phyloP scores from a whole-genome alignment of 2,113 vertebrate genomes.

The Onychorhynchus coronatus region DNA sequence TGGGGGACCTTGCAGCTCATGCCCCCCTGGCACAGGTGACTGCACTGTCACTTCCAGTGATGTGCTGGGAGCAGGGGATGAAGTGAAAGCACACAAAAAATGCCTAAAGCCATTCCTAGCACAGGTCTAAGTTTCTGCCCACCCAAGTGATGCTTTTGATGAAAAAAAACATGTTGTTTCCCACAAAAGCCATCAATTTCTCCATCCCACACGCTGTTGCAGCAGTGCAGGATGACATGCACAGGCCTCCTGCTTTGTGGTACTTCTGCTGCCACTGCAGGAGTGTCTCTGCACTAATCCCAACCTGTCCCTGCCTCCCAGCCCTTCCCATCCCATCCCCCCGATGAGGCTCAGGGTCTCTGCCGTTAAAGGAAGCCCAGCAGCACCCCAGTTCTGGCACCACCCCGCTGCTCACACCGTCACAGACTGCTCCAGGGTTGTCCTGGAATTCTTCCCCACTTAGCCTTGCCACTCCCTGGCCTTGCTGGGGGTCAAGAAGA shows the following conservation, averaged over 20 bases:
- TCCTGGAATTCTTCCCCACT: background rate
- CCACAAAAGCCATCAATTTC: background rate
- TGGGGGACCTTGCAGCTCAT: background rate
- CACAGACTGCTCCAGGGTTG: background rate
- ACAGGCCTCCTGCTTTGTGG: background rate
- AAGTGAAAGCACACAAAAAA: background rate
- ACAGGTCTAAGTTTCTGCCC: background rate
- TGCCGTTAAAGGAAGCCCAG: background rate
- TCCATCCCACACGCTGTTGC: background rate
- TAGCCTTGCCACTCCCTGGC: background rate
- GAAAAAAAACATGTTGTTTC: background rate
- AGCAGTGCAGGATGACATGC: background rate
- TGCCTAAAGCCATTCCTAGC: background rate
- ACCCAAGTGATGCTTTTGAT: background rate
- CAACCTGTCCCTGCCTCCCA: background rate
- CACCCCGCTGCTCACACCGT: accelerated
- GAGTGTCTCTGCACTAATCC: background rate
- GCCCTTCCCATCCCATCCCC: background rate
- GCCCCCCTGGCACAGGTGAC: background rate
- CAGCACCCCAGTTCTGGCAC: background rate
- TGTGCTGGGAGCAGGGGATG: background rate
- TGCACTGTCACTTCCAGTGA: background rate
- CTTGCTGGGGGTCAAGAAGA: background rate
- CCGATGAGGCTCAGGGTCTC: accelerated
- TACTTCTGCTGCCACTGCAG: background rate